Percentiles rank a stretch among this genome's conserved stretches.
These are phyloP conservation scores for Zapus hudsonius DNA, from an alignment of 2,113 vertebrate species.

Conservation along the genomic window DNA sequence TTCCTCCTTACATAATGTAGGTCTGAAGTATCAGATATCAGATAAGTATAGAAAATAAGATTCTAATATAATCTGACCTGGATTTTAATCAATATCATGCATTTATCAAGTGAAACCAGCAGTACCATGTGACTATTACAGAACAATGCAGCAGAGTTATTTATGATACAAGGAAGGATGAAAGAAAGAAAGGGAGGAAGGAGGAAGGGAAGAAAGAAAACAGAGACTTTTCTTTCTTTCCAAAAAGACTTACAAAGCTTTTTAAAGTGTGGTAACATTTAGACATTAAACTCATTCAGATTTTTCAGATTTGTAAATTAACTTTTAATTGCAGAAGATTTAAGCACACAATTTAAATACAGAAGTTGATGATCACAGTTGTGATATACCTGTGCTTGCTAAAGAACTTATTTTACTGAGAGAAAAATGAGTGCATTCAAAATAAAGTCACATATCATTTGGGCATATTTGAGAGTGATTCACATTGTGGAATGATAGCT, in stretches of 20 bases:
- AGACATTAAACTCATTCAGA: background rate
- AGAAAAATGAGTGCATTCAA: slow-evolving; percentile 44
- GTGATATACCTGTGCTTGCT: slow-evolving; percentile 53
- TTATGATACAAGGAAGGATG: background rate
- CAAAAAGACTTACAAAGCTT: background rate
- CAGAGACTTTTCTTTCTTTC: background rate
- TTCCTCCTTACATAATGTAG: background rate
- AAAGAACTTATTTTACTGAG: slow-evolving; percentile 49
- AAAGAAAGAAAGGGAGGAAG: background rate
- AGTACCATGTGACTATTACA: background rate
- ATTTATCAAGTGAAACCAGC: background rate
- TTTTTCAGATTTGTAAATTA: slow-evolving; percentile 4
- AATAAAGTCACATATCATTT: slow-evolving; percentile 55
- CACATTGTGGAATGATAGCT: slow-evolving; percentile 25
- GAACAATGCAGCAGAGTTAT: background rate
- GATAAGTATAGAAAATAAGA: background rate
- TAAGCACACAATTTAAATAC: slow-evolving; percentile 37
- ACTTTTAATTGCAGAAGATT: slow-evolving; percentile 17
- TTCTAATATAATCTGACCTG: background rate
- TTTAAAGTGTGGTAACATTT: background rate
- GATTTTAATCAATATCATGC: background rate
- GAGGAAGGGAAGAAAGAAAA: background rate
- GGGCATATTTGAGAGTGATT: slow-evolving; percentile 26
- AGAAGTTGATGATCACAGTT: slow-evolving; percentile 48
- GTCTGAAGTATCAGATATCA: background rate